These are phyloP conservation scores for Drosophila nasuta DNA, from an alignment of 1,140 invertebrate species.

Conservation along the genomic window DNA sequence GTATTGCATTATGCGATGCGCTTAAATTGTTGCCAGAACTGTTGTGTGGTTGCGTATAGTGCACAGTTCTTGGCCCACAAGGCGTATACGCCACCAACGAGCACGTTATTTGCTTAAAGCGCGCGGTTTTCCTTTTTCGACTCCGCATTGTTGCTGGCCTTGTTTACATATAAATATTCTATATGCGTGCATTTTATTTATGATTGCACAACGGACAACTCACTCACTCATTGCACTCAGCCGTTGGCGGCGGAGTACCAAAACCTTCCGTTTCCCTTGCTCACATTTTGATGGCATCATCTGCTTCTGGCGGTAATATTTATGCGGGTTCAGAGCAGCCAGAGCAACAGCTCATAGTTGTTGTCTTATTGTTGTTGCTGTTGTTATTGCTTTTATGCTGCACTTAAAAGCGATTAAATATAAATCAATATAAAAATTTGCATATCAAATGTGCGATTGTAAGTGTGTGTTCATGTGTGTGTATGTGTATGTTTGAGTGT, in stretches of 20 bases:
- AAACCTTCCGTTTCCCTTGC: slow-evolving; percentile 8
- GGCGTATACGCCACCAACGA: neutral
- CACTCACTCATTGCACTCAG: slow-evolving; percentile 50
- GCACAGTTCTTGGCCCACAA: slow-evolving; percentile 31
- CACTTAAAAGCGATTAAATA: slow-evolving; percentile 83
- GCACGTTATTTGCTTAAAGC: slow-evolving; percentile 49
- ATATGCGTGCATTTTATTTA: slow-evolving; percentile 80
- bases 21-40: slow-evolving; percentile 37
- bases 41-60: slow-evolving; percentile 12
- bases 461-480: neutral
- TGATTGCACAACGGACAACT: slow-evolving; percentile 66
- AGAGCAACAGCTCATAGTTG: neutral
- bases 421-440: slow-evolving; percentile 83
- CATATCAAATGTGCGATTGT: slow-evolving; percentile 58
- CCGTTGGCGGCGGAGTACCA: slow-evolving; percentile 4
- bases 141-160: slow-evolving; percentile 28
- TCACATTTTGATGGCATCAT: slow-evolving; percentile 66
- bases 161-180: slow-evolving; percentile 74
- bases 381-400: slow-evolving; percentile 32
- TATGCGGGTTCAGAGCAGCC: slow-evolving; percentile 40
- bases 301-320: slow-evolving; percentile 50
- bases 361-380: neutral
- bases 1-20: slow-evolving; percentile 35
- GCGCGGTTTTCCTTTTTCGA: slow-evolving; percentile 26
- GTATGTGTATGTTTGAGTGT: slow-evolving; percentile 9